Evolutionary conservation across 2,113 vertebrate genomes (phyloP), one percentile per base, ranked within the genome.

Genomic region (Piliocolobus tephrosceles): DNA sequence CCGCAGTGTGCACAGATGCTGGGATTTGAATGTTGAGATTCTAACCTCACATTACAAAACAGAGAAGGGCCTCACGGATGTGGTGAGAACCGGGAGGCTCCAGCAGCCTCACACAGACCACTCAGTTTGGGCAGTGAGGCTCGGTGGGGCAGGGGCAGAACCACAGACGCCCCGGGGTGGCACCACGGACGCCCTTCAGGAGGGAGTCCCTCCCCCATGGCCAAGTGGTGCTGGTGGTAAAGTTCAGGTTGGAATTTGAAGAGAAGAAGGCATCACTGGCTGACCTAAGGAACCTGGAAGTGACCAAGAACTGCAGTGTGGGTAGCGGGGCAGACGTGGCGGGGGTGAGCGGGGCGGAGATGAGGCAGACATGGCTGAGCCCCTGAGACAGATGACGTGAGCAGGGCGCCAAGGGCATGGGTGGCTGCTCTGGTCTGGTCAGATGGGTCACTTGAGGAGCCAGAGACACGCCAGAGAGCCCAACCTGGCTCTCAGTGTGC

Each of bases 381-480:
- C 45, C 61, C 20, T 0, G 3, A 79, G 38, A 8, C 6, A 12
- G 30, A n/a, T 13, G 52, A 27, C 4, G 5, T 0, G 55, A 47
- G 25, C 35, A 16, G 23, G 55, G 5, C 0, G 1, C 5, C 0
- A 1, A 38, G 47, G 12, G 16, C 10, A 13, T 20, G 6, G 23
- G 9, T 23, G 18, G 57, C 20, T n/a, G 9, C 25, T 47, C 55
- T 8, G 23, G 1, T 32, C 23, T 16, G 5, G 13, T 22, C 45
- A 18, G 20, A 23, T 7, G 43, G n/a, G 12, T 10, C 32, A 38
- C 64, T 66, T 18, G 13, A 84, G 73, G 43, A 8, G 7, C 57
- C 8, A 3, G 27, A 9, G 18, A 13, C 13, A 1, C 25, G 4
- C 17, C 0, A 3, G 11, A 3, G 4, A 12, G 32, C 23, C 13